Percentiles rank a stretch among this genome's conserved stretches.
Conservation (phyloP, 2,888 invertebrate species). For the Lasiommata megera region DNA sequence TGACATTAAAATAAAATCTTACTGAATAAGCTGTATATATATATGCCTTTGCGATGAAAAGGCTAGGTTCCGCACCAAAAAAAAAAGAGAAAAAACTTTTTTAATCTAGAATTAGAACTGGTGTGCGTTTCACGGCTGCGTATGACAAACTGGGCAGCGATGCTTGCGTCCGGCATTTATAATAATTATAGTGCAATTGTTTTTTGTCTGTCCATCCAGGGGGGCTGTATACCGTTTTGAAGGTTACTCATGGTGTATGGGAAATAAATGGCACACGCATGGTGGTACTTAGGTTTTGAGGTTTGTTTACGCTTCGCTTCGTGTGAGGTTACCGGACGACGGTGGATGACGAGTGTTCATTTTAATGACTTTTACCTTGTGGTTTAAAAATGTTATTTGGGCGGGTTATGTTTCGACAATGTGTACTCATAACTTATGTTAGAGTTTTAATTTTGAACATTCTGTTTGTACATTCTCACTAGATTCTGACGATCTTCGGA, state of each 20-base stretch:
- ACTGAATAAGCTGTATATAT: not conserved
- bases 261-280: constrained; percentile 17
- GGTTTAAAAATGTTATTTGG: too few relatives aligned
- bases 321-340: not conserved
- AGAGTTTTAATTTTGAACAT: too few relatives aligned
- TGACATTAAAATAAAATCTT: not conserved
- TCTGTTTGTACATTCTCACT: too few relatives aligned
- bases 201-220: constrained; percentile 63
- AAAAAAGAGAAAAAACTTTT: too few relatives aligned
- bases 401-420: too few relatives aligned
- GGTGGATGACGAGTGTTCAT: not conserved
- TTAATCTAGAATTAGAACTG: constrained; percentile 22
- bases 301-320: constrained; percentile 20
- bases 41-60: not conserved
- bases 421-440: too few relatives aligned
- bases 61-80: too few relatives aligned
- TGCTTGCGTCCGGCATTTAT: constrained; percentile 62
- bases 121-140: constrained; percentile 42
- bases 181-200: constrained; percentile 70
- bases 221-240: constrained; percentile 44
- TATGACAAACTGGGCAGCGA: constrained; percentile 55
- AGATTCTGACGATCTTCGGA: too few relatives aligned
- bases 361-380: too few relatives aligned
- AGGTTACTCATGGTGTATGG: constrained; percentile 46
- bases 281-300: constrained; percentile 20